phyloP scores from a whole-genome alignment of 53 echinoderm and acorn worm species.

The Glandiceps talaboti region DNA sequence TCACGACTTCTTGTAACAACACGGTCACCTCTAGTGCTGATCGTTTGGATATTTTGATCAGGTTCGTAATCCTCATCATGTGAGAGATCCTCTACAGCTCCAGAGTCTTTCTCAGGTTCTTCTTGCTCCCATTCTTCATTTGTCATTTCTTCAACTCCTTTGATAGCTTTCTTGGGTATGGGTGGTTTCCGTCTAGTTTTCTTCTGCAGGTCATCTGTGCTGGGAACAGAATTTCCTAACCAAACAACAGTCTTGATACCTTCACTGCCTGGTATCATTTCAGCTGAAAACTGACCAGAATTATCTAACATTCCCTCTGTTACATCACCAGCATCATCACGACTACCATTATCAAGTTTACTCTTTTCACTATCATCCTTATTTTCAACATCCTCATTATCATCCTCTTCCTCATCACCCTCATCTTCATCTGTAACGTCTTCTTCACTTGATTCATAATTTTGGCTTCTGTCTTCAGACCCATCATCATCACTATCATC shows the following conservation, averaged over 20 bases:
- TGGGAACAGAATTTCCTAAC: neutral
- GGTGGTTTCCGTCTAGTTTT: neutral
- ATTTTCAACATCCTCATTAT: neutral
- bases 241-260: neutral
- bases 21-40: slow-evolving; percentile 24
- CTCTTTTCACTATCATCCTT: neutral
- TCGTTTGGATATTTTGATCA: slow-evolving; percentile 5
- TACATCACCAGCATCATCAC: neutral
- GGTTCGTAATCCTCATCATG: slow-evolving; percentile 4
- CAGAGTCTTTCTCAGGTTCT: neutral
- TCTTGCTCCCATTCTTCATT: slow-evolving; percentile 3
- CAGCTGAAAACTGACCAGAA: too few relatives aligned
- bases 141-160: neutral
- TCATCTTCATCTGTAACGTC: neutral
- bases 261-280: too few relatives aligned
- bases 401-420: neutral
- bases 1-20: slow-evolving; percentile 16
- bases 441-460: neutral
- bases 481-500: slow-evolving; percentile 5
- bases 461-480: neutral
- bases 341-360: neutral
- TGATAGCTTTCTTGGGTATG: neutral
- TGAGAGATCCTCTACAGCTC: neutral
- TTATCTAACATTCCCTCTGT: neutral
- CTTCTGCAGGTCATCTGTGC: neutral